Evolutionary conservation across 2,797 vertebrate genomes (phyloP), one percentile per base, ranked within the genome.

Genomic region (Odontamblyopus rebecca): DNA sequence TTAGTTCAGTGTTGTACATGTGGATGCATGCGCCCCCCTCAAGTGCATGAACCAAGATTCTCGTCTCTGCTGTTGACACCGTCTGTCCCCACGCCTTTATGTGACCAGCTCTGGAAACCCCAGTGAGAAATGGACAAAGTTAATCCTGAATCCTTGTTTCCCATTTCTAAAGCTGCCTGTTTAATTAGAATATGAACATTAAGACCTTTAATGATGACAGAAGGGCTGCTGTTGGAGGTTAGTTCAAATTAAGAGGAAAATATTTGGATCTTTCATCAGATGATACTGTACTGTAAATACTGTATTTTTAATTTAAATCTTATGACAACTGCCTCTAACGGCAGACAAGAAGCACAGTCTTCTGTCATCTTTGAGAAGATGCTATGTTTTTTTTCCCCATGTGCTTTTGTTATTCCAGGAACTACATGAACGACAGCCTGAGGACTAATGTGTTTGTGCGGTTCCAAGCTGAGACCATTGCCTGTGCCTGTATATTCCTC

Each of bases 381-480:
- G 88, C 89, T 91, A 91, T 90, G 88, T 89, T 80, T 82, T 86
- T 72, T 89, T 77, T n/a, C n/a, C 76, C 60, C 68, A 23, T 83
- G 60, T 89, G 13, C 67, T 76, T 86, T 80, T 93, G 78, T 80
- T 72, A 73, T 66, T 59, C 69, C 80, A 99, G 98, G 98, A 99
- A 99, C 93, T 99, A 99, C 88, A 99, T 99, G 97, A 99, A 99
- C 11, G 98, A 99, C 89, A 96, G 93, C 83, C 95, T 99, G 80
- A 93, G 98, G 87, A 99, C 97, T 12, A 98, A 97, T n/a, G 97
- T 99, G 76, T 99, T 99, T 83, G 98, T 99, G 88, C 94, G 96
- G 84, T 99, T 99, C 89, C 96, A 99, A 90, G 96, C 96, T 1
- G 98, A 99, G 91, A 98, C 98, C 0, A 97, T 99, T 62, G 98